Conservation (phyloP, 2,113 vertebrate species). For the Herpailurus yagouaroundi region DNA sequence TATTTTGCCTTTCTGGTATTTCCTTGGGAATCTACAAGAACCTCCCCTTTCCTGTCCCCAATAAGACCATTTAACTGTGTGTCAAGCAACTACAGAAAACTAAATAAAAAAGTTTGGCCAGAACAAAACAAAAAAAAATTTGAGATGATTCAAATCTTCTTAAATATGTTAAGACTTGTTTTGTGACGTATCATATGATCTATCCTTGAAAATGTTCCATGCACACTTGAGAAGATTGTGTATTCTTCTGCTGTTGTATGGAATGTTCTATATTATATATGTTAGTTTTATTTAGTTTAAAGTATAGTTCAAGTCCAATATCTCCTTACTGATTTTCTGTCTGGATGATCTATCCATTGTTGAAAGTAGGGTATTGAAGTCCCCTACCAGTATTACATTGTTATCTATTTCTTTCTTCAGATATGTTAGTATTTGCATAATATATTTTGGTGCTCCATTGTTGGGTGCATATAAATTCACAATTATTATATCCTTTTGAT, state of each 20-base stretch:
- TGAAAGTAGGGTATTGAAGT: neutral
- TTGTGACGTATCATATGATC: neutral
- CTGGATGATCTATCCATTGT: neutral
- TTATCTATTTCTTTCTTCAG: neutral
- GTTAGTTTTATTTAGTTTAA: neutral
- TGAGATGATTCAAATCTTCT: neutral
- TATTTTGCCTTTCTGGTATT: conserved; percentile 82
- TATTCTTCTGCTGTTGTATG: neutral
- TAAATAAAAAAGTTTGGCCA: conserved; percentile 80
- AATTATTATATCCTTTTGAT: neutral
- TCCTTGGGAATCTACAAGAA: conserved; percentile 79
- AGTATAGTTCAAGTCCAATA: neutral
- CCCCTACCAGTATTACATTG: neutral
- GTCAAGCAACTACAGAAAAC: conserved; percentile 81
- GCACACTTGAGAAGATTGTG: neutral
- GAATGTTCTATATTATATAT: neutral
- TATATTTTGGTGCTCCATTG: neutral
- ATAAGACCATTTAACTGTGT: conserved; percentile 78
- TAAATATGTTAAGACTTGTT: neutral
- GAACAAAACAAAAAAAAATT: conserved; percentile 48
- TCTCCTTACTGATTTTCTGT: neutral
- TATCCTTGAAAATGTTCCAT: neutral
- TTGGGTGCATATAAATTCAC: neutral
- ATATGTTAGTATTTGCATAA: neutral
- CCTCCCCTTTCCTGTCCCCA: conserved; percentile 75